Conservation (phyloP, 2,888 invertebrate genomes). For the Folsomia manolachei region DNA sequence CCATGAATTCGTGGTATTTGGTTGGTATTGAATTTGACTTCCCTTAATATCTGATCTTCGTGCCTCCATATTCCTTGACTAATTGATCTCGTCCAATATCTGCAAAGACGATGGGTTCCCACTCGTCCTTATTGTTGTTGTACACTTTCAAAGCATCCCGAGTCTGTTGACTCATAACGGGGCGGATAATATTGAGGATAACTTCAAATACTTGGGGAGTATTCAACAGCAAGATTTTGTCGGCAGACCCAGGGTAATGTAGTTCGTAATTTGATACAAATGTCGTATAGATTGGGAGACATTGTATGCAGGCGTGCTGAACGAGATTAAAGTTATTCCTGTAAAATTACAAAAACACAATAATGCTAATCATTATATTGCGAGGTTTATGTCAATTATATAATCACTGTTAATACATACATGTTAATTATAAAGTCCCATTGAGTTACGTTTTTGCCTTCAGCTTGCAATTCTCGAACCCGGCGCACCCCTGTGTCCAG, state of each 20-base stretch:
- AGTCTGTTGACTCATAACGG: slow-evolving; percentile 7
- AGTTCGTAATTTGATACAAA: neutral
- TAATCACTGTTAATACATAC: neutral
- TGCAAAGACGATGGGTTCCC: slow-evolving; percentile 2
- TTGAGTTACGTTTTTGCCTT: slow-evolving; percentile 13
- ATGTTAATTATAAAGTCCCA: slow-evolving; percentile 1
- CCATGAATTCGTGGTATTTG: too few species aligned
- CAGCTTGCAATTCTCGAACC: slow-evolving; percentile 2
- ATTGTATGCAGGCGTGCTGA: slow-evolving; percentile 9
- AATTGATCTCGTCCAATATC: slow-evolving; percentile 9
- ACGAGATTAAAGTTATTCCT: slow-evolving; percentile 10
- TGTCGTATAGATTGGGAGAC: neutral
- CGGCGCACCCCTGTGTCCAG: too few species aligned
- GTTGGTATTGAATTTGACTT: too few species aligned
- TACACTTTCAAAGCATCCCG: slow-evolving; percentile 9
- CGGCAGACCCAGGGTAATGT: neutral
- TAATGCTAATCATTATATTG: too few species aligned
- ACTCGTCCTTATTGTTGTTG: slow-evolving; percentile 6
- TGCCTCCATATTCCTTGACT: slow-evolving; percentile 3
- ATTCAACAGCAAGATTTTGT: neutral
- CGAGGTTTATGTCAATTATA: slow-evolving; percentile 8
- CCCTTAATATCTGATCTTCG: too few species aligned
- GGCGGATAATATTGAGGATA: slow-evolving; percentile 5
- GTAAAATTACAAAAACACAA: too few species aligned
- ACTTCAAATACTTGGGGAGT: slow-evolving; percentile 12